Evolutionary conservation across 1,140 invertebrate species (phyloP).

Genomic region (Caenorhabditis inopinata): DNA sequence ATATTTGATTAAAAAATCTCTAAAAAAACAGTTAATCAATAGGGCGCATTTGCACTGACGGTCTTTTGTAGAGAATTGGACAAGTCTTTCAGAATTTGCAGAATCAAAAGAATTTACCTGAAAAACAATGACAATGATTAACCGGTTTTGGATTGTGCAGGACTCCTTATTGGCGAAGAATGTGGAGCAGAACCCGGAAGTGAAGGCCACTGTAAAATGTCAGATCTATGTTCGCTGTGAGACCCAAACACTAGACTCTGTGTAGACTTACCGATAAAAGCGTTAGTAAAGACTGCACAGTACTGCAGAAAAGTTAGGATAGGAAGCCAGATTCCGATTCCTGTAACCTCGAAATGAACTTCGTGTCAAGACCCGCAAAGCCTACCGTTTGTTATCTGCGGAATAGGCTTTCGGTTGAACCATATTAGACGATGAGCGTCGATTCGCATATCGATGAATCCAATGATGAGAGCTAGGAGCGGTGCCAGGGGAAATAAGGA

Average conservation of each 20-base stretch:
- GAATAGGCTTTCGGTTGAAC: conserved; percentile 44
- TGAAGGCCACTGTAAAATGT: conserved; percentile 41
- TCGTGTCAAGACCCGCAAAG: neutral
- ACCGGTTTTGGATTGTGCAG: conserved; percentile 22
- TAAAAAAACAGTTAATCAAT: no score
- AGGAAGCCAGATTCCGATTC: conserved; percentile 44
- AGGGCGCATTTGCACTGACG: no score
- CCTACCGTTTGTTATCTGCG: neutral
- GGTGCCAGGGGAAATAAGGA: conserved; percentile 42
- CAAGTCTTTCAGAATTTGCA: no score
- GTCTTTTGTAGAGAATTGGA: no score
- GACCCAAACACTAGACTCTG: neutral
- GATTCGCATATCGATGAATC: conserved; percentile 39
- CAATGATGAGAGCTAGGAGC: conserved; percentile 31
- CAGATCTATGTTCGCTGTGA: neutral
- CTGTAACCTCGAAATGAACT: neutral
- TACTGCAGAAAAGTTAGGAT: conserved; percentile 44
- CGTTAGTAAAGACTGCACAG: conserved; percentile 38
- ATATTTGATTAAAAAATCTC: no score
- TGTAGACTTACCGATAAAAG: conserved; percentile 39
- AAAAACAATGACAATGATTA: conserved; percentile 43
- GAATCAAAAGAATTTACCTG: no score
- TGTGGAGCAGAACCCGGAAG: conserved; percentile 40
- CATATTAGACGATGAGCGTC: conserved; percentile 41
- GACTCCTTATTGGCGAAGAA: neutral